Percentiles rank a stretch among this genome's conserved stretches.
Conservation (phyloP, 2,797 vertebrate genomes). For the Poeciliopsis paucimaculata region DNA sequence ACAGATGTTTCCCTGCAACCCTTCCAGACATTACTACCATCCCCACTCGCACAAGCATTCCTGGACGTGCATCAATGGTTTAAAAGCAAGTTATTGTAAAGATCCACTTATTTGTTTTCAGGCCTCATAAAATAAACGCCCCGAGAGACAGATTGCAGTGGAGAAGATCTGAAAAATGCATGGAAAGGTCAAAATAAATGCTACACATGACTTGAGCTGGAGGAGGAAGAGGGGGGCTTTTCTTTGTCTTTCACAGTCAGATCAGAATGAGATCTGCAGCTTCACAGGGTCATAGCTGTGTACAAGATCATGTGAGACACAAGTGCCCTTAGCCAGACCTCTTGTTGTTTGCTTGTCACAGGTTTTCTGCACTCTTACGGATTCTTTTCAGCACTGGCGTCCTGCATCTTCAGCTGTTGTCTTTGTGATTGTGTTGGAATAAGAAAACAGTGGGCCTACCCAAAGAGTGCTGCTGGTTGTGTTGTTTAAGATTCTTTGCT, state of each 20-base stretch:
- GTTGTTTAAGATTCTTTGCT: slow-evolving; percentile 39
- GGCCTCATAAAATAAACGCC: slow-evolving; percentile 45
- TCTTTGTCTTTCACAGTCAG: slow-evolving; percentile 12
- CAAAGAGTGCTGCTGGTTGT: slow-evolving; percentile 27
- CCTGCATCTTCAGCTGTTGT: slow-evolving; percentile 40
- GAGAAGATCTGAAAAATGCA: slow-evolving; percentile 20
- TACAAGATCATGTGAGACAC: slow-evolving; percentile 4
- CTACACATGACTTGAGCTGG: slow-evolving; percentile 25
- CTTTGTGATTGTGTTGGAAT: slow-evolving; percentile 49
- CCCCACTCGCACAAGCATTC: slow-evolving; percentile 4
- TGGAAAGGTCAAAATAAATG: slow-evolving; percentile 57
- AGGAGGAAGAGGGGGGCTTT: neutral
- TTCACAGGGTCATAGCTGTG: slow-evolving; percentile 21
- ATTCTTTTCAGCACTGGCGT: slow-evolving; percentile 34
- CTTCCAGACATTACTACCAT: slow-evolving; percentile 13
- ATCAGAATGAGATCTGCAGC: slow-evolving; percentile 32
- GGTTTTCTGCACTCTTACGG: slow-evolving; percentile 7
- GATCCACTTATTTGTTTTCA: slow-evolving; percentile 36
- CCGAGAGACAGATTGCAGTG: slow-evolving; percentile 47
- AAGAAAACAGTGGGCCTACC: neutral
- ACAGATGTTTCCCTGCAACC: slow-evolving; percentile 22
- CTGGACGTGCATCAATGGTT: neutral
- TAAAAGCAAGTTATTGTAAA: slow-evolving; percentile 12
- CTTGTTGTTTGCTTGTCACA: slow-evolving; percentile 9
- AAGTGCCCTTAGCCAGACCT: slow-evolving; percentile 19